Conservation (phyloP, 2,113 vertebrate species). For the Clinocottus analis region DNA sequence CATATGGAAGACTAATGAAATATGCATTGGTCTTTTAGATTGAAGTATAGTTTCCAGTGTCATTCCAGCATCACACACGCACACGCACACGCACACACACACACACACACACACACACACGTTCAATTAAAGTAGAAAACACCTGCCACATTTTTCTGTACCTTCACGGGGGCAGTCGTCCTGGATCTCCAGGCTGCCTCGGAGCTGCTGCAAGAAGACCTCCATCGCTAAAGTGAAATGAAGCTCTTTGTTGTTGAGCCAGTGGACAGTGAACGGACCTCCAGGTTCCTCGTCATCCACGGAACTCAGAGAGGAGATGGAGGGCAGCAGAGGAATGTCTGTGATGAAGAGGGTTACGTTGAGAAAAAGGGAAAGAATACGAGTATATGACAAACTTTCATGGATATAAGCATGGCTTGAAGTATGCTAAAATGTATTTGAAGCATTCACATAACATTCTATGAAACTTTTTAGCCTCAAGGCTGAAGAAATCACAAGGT, state of each 20-base stretch:
- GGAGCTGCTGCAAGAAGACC: conserved; percentile 94
- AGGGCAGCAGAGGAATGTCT: conserved; percentile 98
- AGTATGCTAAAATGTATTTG: conserved; percentile 40
- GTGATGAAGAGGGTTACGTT: conserved; percentile 12
- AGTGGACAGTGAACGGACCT: conserved; percentile 95
- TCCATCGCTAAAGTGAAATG: conserved; percentile 97
- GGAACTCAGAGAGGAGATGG: conserved; percentile 92
- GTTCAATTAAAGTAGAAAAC: neutral
- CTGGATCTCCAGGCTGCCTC: conserved; percentile 88
- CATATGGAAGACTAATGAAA: neutral
- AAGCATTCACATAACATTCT: conserved; percentile 47
- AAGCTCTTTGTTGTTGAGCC: conserved; percentile 98
- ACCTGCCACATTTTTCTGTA: conserved; percentile 57
- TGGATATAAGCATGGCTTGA: conserved; percentile 15
- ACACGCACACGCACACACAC: neutral
- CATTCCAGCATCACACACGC: neutral
- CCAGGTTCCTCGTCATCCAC: conserved; percentile 90
- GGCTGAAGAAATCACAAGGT: conserved; percentile 25
- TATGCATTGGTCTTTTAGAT: neutral
- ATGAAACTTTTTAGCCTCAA: conserved; percentile 35
- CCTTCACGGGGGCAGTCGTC: conserved; percentile 88
- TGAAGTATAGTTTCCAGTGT: neutral
- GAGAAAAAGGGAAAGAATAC: neutral
- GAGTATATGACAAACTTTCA: neutral
- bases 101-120: too few species aligned